A percentile compares a stretch with the other conserved stretches of the same genome.
phyloP scores from a whole-genome alignment of 2,113 vertebrate species.

The Salvelinus namaycush region DNA sequence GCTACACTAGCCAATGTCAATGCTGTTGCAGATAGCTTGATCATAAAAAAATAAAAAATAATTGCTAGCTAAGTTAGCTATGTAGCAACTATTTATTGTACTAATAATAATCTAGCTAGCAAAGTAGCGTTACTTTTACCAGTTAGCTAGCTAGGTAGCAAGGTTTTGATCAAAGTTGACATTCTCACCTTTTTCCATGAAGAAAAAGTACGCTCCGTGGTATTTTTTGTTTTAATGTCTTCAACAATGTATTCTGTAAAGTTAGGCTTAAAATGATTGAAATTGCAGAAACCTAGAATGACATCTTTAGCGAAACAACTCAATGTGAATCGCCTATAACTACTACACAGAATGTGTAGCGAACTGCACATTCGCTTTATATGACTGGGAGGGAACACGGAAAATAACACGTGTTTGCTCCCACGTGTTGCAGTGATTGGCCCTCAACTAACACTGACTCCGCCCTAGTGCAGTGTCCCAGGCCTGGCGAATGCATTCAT shows the following conservation, averaged over 20 bases:
- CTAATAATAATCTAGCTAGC: no score
- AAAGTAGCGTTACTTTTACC: background rate
- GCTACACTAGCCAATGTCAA: no score
- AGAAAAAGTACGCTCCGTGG: background rate
- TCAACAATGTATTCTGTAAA: background rate
- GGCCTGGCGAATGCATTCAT: conserved; percentile 6
- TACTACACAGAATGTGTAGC: background rate
- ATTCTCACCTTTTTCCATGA: conserved; percentile 2
- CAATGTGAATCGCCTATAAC: no score
- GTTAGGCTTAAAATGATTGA: background rate
- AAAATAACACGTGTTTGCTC: conserved; percentile 18
- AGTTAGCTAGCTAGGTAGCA: background rate
- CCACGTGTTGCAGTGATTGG: conserved; percentile 21
- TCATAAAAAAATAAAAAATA: no score
- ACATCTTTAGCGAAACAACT: background rate
- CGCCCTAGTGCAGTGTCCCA: background rate
- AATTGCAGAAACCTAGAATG: background rate
- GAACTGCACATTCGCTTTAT: background rate
- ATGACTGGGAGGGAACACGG: conserved; percentile 22
- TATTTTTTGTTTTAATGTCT: background rate
- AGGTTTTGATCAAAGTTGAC: background rate
- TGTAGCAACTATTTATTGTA: no score
- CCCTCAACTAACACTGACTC: background rate
- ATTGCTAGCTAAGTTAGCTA: no score
- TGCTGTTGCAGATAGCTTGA: no score